These are phyloP conservation scores for Semicossyphus pulcher DNA, from an alignment of 2,113 vertebrate species.

Conservation along the genomic window DNA sequence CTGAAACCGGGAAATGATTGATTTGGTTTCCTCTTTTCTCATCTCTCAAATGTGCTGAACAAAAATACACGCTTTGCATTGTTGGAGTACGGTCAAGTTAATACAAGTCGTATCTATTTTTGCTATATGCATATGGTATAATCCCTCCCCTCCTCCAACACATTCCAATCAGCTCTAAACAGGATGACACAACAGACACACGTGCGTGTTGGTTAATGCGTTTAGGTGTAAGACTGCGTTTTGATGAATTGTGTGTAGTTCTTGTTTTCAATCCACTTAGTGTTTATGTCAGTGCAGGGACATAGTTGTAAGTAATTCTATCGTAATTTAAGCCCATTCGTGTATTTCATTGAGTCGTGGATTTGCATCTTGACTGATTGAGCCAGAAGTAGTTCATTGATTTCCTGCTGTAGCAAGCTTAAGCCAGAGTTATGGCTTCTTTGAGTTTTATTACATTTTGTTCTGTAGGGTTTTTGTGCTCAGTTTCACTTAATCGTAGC, in stretches of 20 bases:
- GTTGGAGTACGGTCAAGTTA: slow-evolving; percentile 1
- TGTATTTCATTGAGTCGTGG: background rate
- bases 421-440: background rate
- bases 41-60: slow-evolving; percentile 7
- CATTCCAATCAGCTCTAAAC: slow-evolving; percentile 23
- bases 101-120: slow-evolving; percentile 37
- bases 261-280: slow-evolving; percentile 4
- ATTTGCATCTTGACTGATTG: slow-evolving; percentile 3
- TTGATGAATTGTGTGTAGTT: background rate
- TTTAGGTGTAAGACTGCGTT: background rate
- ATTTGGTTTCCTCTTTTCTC: background rate
- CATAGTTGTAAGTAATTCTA: background rate
- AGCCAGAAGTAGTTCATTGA: background rate
- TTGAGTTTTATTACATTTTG: too few relatives aligned
- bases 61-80: background rate
- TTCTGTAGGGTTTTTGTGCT: too few relatives aligned
- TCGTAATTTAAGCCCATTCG: slow-evolving; percentile 9
- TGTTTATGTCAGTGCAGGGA: background rate
- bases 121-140: slow-evolving; percentile 8
- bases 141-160: slow-evolving; percentile 21
- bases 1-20: slow-evolving; percentile 9
- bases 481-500: too few relatives aligned
- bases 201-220: slow-evolving; percentile 18
- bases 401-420: background rate
- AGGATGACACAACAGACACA: slow-evolving; percentile 1